Conservation (phyloP, 2,888 invertebrate species). For the Glaucopsyche alexis region DNA sequence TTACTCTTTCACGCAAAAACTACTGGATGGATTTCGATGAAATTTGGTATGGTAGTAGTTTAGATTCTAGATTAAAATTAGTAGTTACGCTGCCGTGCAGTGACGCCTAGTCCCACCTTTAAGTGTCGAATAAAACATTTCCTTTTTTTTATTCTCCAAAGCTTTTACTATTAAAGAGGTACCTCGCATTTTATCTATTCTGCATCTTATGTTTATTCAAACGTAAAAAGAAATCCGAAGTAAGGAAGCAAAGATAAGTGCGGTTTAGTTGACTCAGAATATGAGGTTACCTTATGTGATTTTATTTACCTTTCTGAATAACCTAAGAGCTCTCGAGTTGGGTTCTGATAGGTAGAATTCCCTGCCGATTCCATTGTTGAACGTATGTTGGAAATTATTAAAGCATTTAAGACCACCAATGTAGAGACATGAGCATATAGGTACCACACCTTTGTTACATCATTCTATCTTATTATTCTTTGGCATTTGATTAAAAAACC, state of each 20-base stretch:
- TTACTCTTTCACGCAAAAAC: too few relatives aligned
- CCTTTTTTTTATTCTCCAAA: neutral
- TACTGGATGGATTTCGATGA: too few relatives aligned
- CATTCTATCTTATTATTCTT: neutral
- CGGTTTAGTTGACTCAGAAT: conserved; percentile 3
- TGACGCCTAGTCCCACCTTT: too few relatives aligned
- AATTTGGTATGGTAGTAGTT: too few relatives aligned
- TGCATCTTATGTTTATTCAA: neutral
- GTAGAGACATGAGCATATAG: neutral
- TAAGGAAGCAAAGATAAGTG: conserved; percentile 8
- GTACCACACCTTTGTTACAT: neutral
- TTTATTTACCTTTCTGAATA: conserved; percentile 10
- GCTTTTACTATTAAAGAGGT: neutral
- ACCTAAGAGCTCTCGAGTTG: conserved; percentile 2
- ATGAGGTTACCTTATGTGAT: conserved; percentile 17
- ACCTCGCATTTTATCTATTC: neutral
- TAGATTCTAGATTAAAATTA: too few relatives aligned
- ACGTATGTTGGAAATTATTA: neutral
- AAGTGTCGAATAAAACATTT: too few relatives aligned
- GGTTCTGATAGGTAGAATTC: neutral
- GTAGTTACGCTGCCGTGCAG: too few relatives aligned
- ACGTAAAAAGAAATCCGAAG: conserved; percentile 3
- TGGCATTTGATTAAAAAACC: too few relatives aligned
- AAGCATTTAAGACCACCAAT: neutral
- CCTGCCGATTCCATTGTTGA: neutral